Conservation (phyloP, 2,113 vertebrate genomes). For the Aldabrachelys gigantea region DNA sequence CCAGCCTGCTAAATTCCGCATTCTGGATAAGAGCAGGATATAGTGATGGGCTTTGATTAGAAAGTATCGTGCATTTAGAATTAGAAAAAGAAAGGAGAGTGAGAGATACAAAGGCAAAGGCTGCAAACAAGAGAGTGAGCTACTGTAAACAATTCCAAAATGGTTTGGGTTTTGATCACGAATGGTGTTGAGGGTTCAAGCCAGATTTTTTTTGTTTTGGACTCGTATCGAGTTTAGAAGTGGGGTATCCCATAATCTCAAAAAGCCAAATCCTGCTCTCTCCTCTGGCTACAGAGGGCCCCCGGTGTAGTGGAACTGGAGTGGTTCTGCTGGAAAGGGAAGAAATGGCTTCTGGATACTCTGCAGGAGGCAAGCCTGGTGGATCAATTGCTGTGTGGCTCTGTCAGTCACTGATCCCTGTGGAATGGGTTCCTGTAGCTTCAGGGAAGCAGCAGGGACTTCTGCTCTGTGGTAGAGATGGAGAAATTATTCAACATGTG, state of each 20-base stretch:
- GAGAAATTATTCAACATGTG: background rate
- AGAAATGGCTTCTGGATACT: background rate
- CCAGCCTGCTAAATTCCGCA: background rate
- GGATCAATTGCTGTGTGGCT: background rate
- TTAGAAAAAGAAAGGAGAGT: background rate
- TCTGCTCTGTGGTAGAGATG: background rate
- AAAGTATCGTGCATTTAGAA: background rate
- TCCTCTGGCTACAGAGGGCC: background rate
- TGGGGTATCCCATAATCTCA: background rate
- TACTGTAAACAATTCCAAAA: accelerated
- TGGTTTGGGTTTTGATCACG: background rate
- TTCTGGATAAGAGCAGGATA: background rate
- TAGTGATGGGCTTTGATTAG: background rate
- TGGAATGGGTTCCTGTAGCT: background rate
- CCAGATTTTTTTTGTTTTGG: background rate
- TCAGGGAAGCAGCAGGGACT: background rate
- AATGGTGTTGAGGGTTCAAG: background rate
- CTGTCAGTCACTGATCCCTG: background rate
- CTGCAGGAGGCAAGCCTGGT: background rate
- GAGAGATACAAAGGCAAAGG: background rate
- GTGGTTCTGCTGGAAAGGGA: background rate
- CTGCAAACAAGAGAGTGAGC: background rate
- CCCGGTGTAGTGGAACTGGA: background rate
- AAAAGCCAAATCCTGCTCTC: background rate
- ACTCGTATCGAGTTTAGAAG: background rate